Base-by-base conservation (phyloP, 2,797 vertebrate species). In the Mormyrops attenuatus region DNA sequence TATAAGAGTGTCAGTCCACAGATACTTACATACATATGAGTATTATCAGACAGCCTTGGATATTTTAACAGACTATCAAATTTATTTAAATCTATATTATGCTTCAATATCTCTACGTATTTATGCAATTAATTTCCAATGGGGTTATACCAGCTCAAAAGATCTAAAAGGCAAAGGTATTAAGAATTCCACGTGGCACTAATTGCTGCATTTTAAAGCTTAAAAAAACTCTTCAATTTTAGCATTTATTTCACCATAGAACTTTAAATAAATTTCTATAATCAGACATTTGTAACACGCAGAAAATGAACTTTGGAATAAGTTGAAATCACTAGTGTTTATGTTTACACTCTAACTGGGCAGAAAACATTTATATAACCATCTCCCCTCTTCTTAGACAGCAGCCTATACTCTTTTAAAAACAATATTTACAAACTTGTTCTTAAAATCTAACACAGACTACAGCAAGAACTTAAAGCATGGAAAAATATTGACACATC, bases 241-340 rank as follows among this genome's bases (percentile, higher is more conserved):
- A 80, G 20, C 50, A 38, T 82, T 89, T 84, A 84, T 55, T 89
- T 89, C 34, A 89, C 55, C 55, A 15, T 44, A 63, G 53, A 89
- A 2, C 22, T 9, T 49, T 82, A 9, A 49, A 88, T 57, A 88
- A 41, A 80, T 55, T 17, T 13, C 60, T 30, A 89, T 55, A 63
- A 60, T n/a, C 53, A 89, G 69, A n/a, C 50, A 88, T 55, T 34
- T 82, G 34, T 49, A 84, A 55, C 50, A 89, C 50, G 26, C 55
- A 49, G 22, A 85, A 41, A 86, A 86, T 30, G 22, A 44, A 15
- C 77, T 47, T 38, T 57, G 77, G 53, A 89, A 89, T 26, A 89
- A 47, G n/a, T 86, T 50, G 15, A 20, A 8, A 22, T 66, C 55
- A 89, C 60, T 89, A 26, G 20, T 50, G 82, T 38, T 66, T 49